Evolutionary conservation across 2,113 vertebrate genomes (phyloP).

Genomic region (Antigone vipio): DNA sequence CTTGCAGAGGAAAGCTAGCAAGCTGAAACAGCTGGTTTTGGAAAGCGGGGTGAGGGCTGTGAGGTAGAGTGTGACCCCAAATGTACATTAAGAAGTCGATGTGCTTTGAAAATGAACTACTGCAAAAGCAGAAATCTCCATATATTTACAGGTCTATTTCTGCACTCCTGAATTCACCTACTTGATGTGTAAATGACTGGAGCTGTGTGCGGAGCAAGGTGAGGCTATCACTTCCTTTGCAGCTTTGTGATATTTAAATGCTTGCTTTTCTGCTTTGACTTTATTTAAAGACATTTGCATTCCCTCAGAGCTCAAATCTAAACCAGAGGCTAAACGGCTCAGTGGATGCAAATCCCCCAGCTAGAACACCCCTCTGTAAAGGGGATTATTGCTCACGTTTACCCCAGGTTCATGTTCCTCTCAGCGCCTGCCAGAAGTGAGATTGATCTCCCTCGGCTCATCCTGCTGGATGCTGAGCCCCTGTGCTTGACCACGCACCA

Average conservation of each 20-base stretch:
- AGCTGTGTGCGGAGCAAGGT: not conserved
- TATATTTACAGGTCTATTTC: constrained; percentile 16
- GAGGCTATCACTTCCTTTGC: not conserved
- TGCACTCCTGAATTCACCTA: not conserved
- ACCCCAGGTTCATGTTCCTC: rapidly evolving
- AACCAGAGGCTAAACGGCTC: not conserved
- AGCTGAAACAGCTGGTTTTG: not conserved
- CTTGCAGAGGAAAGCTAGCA: not conserved
- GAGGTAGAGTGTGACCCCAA: not conserved
- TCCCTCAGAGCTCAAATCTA: not conserved
- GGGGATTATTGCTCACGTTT: not conserved
- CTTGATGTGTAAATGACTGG: not conserved
- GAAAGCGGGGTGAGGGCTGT: not conserved
- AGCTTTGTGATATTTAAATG: not conserved
- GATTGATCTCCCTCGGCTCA: not conserved
- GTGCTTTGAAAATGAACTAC: not conserved
- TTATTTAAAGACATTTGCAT: not conserved
- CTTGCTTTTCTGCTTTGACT: not conserved
- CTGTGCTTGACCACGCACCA: rapidly evolving
- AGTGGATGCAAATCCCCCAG: not conserved
- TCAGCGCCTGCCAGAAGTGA: rapidly evolving
- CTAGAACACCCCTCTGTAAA: not conserved
- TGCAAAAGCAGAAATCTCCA: not conserved
- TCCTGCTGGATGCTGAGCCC: not conserved
- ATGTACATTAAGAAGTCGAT: not conserved